Evolutionary conservation across 2,797 vertebrate genomes (phyloP).

Genomic region (Paramormyrops hopkinsi): DNA sequence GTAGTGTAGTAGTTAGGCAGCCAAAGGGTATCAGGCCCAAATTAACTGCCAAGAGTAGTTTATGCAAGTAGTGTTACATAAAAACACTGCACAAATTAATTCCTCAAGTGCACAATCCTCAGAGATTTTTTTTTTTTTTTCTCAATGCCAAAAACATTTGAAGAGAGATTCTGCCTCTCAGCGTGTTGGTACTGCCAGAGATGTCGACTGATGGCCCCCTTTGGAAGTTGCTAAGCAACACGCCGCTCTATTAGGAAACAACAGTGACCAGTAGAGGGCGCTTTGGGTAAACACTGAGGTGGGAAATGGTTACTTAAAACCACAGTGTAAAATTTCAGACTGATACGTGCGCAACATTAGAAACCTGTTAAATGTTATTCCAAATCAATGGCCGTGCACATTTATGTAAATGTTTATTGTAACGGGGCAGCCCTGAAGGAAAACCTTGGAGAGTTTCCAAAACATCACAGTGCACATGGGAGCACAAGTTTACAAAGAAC

Average conservation of each 20-base stretch:
- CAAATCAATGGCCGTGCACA: not conserved
- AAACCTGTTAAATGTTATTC: not conserved
- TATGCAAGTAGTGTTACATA: not conserved
- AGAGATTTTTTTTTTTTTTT: not conserved
- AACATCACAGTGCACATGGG: not conserved
- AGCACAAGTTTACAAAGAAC: conserved; percentile 11
- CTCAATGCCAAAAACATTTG: not conserved
- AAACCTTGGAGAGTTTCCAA: not conserved
- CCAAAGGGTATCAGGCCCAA: not conserved
- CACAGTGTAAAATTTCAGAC: not conserved
- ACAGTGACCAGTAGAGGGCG: conserved; percentile 6
- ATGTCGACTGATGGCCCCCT: not conserved
- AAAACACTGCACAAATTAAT: not conserved
- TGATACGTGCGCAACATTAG: not conserved
- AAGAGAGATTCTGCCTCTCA: not conserved
- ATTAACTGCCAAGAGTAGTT: not conserved
- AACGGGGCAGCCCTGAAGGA: not conserved
- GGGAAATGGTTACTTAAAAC: not conserved
- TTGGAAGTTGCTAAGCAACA: conserved; percentile 20
- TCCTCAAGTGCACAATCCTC: not conserved
- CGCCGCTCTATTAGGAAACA: not conserved
- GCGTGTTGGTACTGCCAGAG: not conserved
- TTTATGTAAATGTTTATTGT: conserved; percentile 4
- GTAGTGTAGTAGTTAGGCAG: not conserved
- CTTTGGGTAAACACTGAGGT: not conserved